Evolutionary conservation across 2,113 vertebrate species (phyloP).

Genomic region (Bombycilla garrulus): DNA sequence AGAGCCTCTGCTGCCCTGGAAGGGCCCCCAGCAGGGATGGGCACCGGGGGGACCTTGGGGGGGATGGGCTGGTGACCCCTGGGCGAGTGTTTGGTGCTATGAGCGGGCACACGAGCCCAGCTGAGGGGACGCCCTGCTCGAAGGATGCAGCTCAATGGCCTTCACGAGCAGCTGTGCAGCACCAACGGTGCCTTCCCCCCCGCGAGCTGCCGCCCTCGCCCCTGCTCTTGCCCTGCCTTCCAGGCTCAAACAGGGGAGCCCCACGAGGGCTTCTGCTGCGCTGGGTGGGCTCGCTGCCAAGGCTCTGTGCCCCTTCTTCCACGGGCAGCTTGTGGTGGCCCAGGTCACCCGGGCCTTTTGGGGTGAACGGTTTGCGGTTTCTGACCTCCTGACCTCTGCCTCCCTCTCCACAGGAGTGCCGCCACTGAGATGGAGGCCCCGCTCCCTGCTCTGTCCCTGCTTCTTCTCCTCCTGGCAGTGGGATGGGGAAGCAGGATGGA

Average conservation of each 20-base stretch:
- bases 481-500: slow-evolving; percentile 44
- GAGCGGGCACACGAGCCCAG: accelerated
- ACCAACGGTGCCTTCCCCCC: accelerated
- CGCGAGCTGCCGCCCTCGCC: not conserved
- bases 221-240: not conserved
- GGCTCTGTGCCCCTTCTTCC: not conserved
- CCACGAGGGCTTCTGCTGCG: not conserved
- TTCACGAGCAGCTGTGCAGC: not conserved
- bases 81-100: not conserved
- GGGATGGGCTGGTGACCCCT: not conserved
- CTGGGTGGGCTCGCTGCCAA: accelerated
- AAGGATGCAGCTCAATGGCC: not conserved
- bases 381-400: not conserved
- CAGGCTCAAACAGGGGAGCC: not conserved
- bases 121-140: not conserved
- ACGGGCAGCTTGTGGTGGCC: not conserved
- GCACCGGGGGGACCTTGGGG: not conserved
- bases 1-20: not conserved
- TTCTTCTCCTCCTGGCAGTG: slow-evolving; percentile 57
- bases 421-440: slow-evolving; percentile 73
- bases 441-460: slow-evolving; percentile 62
- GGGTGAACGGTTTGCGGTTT: not conserved
- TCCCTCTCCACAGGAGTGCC: slow-evolving; percentile 49
- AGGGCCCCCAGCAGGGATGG: not conserved
- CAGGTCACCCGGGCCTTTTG: not conserved